Evolutionary conservation across 2,797 vertebrate species (phyloP).

Genomic region (Chelon auratus): DNA sequence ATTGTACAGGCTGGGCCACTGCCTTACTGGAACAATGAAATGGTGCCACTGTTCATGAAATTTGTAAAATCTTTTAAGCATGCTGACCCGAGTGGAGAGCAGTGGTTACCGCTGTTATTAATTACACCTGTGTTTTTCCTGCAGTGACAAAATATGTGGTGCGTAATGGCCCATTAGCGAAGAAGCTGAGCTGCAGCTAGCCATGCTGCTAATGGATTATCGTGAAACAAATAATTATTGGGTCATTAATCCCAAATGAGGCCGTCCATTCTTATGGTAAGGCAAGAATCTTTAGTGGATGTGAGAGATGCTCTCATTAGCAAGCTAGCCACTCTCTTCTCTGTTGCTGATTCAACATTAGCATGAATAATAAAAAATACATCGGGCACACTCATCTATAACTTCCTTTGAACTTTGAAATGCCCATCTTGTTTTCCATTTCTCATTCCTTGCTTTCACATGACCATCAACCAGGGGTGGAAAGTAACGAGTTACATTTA

Average conservation of each 20-base stretch:
- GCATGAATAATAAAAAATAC: neutral
- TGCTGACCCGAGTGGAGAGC: neutral
- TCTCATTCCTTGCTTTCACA: neutral
- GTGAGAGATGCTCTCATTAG: conserved; percentile 5
- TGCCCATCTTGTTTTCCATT: neutral
- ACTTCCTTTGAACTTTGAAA: neutral
- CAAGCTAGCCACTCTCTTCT: neutral
- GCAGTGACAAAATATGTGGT: neutral
- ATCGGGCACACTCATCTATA: neutral
- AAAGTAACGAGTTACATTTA: too few species aligned
- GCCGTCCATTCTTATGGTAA: neutral
- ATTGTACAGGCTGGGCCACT: too few species aligned
- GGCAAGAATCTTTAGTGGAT: neutral
- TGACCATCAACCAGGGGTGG: neutral
- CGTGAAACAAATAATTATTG: neutral
- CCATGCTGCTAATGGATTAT: neutral
- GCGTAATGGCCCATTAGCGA: neutral
- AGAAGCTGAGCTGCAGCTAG: neutral
- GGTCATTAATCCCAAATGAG: conserved; percentile 2
- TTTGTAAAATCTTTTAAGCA: neutral
- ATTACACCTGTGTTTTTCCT: neutral
- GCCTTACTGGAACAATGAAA: neutral
- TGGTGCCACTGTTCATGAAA: too few species aligned
- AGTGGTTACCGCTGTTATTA: neutral
- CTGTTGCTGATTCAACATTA: neutral